Evolutionary conservation across 35 echinoderm and acorn worm genomes (phyloP).

Genomic region (Stichopus chloronotus): DNA sequence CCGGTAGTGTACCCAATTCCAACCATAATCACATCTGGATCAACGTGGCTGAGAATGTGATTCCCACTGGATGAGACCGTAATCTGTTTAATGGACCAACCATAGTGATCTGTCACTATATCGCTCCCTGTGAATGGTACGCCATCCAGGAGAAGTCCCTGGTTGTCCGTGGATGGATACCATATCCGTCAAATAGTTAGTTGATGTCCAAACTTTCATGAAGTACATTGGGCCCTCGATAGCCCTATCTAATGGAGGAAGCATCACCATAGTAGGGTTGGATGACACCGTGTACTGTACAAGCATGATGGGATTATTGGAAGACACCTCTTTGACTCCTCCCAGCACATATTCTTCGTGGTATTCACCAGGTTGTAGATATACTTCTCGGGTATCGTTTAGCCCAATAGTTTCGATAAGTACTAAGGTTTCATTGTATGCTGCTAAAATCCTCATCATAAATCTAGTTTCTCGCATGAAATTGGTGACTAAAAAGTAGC

Average conservation of each 20-base stretch:
- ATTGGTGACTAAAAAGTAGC: background rate
- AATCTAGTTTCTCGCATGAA: background rate
- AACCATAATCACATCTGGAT: background rate
- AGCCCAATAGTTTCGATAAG: background rate
- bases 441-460: background rate
- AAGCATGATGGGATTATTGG: background rate
- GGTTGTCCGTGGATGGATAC: background rate
- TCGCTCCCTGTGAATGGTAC: background rate
- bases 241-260: slow-evolving; percentile 11
- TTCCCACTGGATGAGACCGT: background rate
- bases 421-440: background rate
- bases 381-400: background rate
- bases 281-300: background rate
- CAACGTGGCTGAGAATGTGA: slow-evolving; percentile 4
- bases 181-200: background rate
- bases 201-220: background rate
- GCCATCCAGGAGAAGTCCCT: background rate
- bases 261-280: background rate
- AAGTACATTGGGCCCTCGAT: background rate
- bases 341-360: background rate
- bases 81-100: slow-evolving; percentile 15
- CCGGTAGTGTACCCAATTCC: background rate
- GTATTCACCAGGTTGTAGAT: background rate
- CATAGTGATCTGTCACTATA: background rate
- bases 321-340: background rate